Conservation (phyloP, 2,888 invertebrate species). For the Pherbina coryleti region DNA sequence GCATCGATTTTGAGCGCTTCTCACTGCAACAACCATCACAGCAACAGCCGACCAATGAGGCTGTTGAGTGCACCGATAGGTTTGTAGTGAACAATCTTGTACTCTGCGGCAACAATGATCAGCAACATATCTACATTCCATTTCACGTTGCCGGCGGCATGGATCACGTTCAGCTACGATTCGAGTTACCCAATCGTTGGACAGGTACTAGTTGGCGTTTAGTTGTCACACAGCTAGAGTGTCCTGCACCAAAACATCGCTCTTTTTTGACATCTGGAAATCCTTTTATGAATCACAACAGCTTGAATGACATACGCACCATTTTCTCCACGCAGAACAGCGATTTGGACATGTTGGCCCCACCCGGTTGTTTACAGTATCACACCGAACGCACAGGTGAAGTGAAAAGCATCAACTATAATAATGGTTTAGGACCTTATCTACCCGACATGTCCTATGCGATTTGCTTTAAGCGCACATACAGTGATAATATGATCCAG, state of each 20-base stretch:
- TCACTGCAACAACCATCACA: slow-evolving; percentile 55
- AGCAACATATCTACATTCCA: slow-evolving; percentile 72
- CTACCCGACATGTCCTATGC: slow-evolving; percentile 74
- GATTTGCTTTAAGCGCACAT: slow-evolving; percentile 73
- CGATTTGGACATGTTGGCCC: slow-evolving; percentile 70
- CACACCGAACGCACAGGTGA: slow-evolving; percentile 73
- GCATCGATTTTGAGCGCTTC: slow-evolving; percentile 62
- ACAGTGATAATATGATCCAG: slow-evolving; percentile 61
- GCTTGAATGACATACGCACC: slow-evolving; percentile 52
- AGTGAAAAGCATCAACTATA: slow-evolving; percentile 76
- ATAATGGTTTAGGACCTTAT: slow-evolving; percentile 72
- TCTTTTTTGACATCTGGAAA: slow-evolving; percentile 28
- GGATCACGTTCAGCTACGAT: slow-evolving; percentile 69
- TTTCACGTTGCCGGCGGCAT: slow-evolving; percentile 62
- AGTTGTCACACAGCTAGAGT: slow-evolving; percentile 75
- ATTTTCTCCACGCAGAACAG: slow-evolving; percentile 52
- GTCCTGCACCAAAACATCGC: slow-evolving; percentile 57
- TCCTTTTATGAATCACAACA: slow-evolving; percentile 28
- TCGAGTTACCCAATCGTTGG: slow-evolving; percentile 69
- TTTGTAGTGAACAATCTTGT: slow-evolving; percentile 58
- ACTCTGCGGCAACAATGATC: slow-evolving; percentile 75
- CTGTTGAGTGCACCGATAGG: slow-evolving; percentile 57
- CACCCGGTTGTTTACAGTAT: slow-evolving; percentile 78
- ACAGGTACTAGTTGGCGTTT: slow-evolving; percentile 71
- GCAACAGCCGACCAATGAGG: slow-evolving; percentile 30